A percentile compares a stretch with the other conserved stretches of the same genome.
Evolutionary conservation across 1,140 invertebrate genomes (phyloP).

Genomic region (Colletes latitarsis): DNA sequence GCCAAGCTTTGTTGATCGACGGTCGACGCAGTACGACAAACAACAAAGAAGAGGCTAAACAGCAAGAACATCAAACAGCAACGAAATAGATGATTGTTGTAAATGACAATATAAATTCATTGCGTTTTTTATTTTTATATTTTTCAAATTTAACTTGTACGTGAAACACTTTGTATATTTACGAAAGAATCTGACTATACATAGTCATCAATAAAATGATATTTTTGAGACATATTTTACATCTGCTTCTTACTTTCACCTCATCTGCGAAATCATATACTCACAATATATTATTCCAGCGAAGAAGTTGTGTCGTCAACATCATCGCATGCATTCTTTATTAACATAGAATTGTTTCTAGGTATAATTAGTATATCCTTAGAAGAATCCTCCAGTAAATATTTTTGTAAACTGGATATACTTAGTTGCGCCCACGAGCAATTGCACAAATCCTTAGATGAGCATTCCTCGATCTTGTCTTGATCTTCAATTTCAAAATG

Average conservation of each 20-base stretch:
- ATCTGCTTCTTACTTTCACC: background rate
- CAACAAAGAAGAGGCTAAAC: background rate
- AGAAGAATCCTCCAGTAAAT: constrained; percentile 5
- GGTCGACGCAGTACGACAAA: background rate
- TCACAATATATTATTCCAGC: background rate
- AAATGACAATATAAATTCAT: background rate
- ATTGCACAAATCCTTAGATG: background rate
- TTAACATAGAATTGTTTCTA: background rate
- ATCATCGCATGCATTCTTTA: background rate
- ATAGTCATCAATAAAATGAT: background rate
- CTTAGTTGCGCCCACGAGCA: constrained; percentile 10
- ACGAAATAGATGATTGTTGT: background rate
- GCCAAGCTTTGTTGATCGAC: background rate
- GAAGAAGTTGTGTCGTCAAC: background rate
- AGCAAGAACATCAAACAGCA: background rate
- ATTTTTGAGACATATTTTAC: too few species aligned
- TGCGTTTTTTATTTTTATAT: constrained; percentile 25
- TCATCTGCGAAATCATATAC: background rate
- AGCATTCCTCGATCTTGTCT: background rate
- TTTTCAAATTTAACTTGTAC: background rate
- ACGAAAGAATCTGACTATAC: background rate
- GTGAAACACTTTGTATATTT: background rate
- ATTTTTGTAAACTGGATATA: constrained; percentile 2
- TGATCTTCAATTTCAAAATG: constrained; percentile 1
- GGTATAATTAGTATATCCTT: constrained; percentile 18